Evolutionary conservation across 92 coral and sea anemone genomes (phyloP), one percentile per base, ranked within the genome.

Genomic region (Bergia sp.): DNA sequence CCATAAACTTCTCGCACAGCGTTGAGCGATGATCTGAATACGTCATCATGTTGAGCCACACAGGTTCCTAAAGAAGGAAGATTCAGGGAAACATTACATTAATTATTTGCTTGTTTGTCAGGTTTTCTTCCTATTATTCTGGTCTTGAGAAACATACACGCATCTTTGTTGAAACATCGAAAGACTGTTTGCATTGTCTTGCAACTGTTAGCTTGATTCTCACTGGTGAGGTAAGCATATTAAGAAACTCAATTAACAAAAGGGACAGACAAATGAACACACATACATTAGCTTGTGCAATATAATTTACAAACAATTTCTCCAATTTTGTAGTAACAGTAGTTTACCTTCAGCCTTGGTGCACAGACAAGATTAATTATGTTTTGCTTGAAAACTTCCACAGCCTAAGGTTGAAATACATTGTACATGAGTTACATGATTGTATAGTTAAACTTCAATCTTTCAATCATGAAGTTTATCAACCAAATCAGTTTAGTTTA

Each of bases 11-110:
- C 64, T 96, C 99, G 73, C 99, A 95, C 37, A 97, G 90, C 15
- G 80, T 82, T 73, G 92, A 79, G 44, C 98, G 92, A 45, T 91
- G 93, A 85, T 95, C 96, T 21, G 98, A 94, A 29, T 96, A 92
- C 2, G 97, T 90, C 96, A 97, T 93, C 98, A 97, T 97, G 86
- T 94, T 94, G 58, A 97, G 79, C 99, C 99, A 97, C 41, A 97
- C 91, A 12, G 99, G 99, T 81, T 96, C 95, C 99, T 96, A 37
- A 15, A 85, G 43, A 44, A 82, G 57, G 2, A 58, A 23, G 80
- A 13, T 49, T 41, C 39, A 29, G 75, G 23, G 67, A 57, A 37
- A 23, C 37, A 6, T 9, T 53, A 53, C 4, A n/a, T 74, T 44
- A 44, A 45, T 8, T 20, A 13, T 1, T 23, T 21, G 9, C 7